Evolutionary conservation across 2,113 vertebrate genomes (phyloP).

Genomic region (crab-eating macaque (Macaca fascicularis)): DNA sequence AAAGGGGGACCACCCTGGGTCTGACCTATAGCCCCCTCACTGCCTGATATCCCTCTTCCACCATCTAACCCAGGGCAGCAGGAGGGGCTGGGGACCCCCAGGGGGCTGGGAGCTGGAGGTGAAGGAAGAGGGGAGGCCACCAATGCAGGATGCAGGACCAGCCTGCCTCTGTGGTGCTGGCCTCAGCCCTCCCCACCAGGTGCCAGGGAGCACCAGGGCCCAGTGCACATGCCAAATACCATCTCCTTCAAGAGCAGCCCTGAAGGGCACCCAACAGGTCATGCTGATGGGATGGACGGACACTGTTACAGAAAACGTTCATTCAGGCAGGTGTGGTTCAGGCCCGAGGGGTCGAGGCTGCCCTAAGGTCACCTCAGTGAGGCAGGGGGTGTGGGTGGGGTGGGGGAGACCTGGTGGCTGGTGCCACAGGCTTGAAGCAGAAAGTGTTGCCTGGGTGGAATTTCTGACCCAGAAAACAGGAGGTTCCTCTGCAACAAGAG

Average conservation of each 20-base stretch:
- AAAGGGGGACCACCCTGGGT: not conserved
- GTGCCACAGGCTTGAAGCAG: not conserved
- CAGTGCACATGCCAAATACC: not conserved
- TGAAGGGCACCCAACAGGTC: not conserved
- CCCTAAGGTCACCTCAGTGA: not conserved
- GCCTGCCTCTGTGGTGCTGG: not conserved
- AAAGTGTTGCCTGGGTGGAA: not conserved
- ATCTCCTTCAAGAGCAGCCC: not conserved
- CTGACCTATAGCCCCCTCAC: not conserved
- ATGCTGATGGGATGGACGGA: slow-evolving; percentile 64
- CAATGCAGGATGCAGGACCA: not conserved
- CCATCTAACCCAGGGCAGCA: not conserved
- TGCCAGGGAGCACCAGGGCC: not conserved
- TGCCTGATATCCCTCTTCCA: not conserved
- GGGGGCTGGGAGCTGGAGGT: not conserved
- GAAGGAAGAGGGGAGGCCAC: not conserved
- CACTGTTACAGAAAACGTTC: slow-evolving; percentile 18
- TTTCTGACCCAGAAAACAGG: not conserved
- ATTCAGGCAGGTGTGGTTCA: not conserved
- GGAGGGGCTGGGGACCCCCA: not conserved
- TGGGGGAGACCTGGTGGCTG: not conserved
- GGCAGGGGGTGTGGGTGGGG: not conserved
- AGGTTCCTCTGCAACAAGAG: not conserved
- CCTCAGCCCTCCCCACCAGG: not conserved
- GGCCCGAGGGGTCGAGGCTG: not conserved